Conservation (phyloP, 2,797 vertebrate species). For the Pangasius larnaudii region DNA sequence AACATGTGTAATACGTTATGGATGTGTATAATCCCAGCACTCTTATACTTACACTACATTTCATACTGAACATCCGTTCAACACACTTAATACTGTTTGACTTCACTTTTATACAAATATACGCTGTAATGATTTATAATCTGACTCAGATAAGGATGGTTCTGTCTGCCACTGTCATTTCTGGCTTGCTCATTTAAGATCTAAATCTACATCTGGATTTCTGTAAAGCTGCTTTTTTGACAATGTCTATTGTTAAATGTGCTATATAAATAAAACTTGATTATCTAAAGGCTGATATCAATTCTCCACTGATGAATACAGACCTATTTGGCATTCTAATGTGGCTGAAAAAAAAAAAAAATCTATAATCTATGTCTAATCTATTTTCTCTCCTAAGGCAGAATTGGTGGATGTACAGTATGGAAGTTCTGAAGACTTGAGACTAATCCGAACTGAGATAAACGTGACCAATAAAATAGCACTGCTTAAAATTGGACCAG, state of each 20-base stretch:
- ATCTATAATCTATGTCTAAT: neutral
- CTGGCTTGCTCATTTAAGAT: neutral
- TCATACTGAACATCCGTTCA: neutral
- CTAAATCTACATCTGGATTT: neutral
- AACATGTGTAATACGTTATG: too few species aligned
- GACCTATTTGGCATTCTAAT: neutral
- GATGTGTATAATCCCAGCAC: neutral
- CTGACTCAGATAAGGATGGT: neutral
- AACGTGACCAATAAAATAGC: slow-evolving; percentile 87
- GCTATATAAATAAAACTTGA: neutral
- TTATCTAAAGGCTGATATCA: neutral
- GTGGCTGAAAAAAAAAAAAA: neutral
- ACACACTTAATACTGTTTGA: neutral
- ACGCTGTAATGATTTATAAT: neutral
- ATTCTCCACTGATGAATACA: neutral
- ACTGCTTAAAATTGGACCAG: slow-evolving; percentile 87
- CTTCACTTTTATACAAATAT: neutral
- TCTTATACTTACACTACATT: neutral
- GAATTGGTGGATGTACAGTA: slow-evolving; percentile 90
- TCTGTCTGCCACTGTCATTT: neutral
- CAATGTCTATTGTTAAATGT: neutral
- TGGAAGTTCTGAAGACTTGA: slow-evolving; percentile 80
- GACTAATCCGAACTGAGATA: slow-evolving; percentile 68
- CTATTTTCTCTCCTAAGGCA: slow-evolving; percentile 71
- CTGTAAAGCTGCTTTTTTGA: too few species aligned